These are phyloP conservation scores for Drosophila pseudotakahashii DNA, from an alignment of 2,888 invertebrate species.

Conservation along the genomic window DNA sequence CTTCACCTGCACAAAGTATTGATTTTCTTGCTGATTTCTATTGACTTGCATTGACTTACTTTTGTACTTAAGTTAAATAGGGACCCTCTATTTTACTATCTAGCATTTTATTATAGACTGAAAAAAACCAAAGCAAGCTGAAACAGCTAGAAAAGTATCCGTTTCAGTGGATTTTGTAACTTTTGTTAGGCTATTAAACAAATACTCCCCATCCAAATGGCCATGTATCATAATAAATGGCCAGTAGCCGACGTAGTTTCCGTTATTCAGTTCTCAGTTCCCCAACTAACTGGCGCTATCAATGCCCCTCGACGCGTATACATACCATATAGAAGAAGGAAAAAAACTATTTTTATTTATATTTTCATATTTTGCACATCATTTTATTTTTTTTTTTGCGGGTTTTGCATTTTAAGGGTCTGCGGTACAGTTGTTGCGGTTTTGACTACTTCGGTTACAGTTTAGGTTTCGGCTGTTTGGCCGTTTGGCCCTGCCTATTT, in stretches of 20 bases:
- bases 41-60: not conserved
- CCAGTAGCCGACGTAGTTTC: conserved; percentile 32
- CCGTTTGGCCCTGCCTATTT: conserved; percentile 60
- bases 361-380: conserved; percentile 29
- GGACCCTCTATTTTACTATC: not conserved
- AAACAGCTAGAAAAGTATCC: conserved; percentile 1
- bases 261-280: conserved; percentile 26
- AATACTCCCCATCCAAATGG: conserved; percentile 38
- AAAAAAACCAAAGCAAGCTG: no score
- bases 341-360: conserved; percentile 22
- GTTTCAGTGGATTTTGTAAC: not conserved
- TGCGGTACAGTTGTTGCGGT: conserved; percentile 48
- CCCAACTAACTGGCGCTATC: conserved; percentile 57
- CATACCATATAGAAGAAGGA: not conserved
- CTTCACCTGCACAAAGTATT: no score
- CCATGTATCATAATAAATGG: conserved; percentile 72
- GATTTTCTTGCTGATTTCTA: not conserved
- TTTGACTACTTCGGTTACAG: conserved; percentile 36
- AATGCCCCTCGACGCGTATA: conserved; percentile 47
- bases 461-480: conserved; percentile 26
- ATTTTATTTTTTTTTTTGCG: conserved; percentile 9
- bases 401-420: conserved; percentile 41
- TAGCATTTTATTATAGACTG: not conserved
- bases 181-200: conserved; percentile 19
- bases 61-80: not conserved